Base-by-base conservation (phyloP, 2,113 vertebrate species). In the Rattus rattus region DNA sequence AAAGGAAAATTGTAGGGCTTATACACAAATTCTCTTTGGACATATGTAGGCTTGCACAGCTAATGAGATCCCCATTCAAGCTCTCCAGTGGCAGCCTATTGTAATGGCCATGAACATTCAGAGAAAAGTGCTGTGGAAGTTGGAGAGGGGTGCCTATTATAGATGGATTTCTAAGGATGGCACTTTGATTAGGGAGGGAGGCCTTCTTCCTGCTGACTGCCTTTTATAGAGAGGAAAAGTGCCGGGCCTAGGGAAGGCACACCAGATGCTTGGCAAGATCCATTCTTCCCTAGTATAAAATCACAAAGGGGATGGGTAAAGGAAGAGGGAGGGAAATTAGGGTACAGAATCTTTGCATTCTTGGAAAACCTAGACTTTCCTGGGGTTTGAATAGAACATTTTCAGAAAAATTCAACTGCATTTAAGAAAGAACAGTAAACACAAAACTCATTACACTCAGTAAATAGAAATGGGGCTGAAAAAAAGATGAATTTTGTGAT, bases 1-100 rank as follows among this genome's bases (percentile, higher is more conserved):
- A 96, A 93, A 97, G 93, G 79, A 93, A 97, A 98, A 96, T 95
- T 94, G 93, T 95, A 94, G 54, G 86, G 95, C 97, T 98, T 96
- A 79, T 80, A 90, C 75, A 96, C 56, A 96, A 96, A 96, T 65
- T 93, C 94, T 97, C 93, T 77, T 96, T 96, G 97, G 96, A 96
- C 96, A 96, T 97, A 97, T 96, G 94, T 59, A 65, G 88, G 59
- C 91, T 97, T 80, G 90, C 90, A 84, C 94, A 97, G 65, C 93
- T 97, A 97, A 98, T 97, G 96, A 97, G 80, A 69, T 96, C 76
- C 92, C 84, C 75, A 95, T 92, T 93, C 97, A 96, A 75, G 39
- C 52, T 97, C 95, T 96, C 90, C 0, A 0, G 49, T 88, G 91
- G 72, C 49, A 70, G 52, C 72, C 89, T 93, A 81, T 88, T 95